phyloP scores from a whole-genome alignment of 1,140 invertebrate species.

The Anastatus disparis region DNA sequence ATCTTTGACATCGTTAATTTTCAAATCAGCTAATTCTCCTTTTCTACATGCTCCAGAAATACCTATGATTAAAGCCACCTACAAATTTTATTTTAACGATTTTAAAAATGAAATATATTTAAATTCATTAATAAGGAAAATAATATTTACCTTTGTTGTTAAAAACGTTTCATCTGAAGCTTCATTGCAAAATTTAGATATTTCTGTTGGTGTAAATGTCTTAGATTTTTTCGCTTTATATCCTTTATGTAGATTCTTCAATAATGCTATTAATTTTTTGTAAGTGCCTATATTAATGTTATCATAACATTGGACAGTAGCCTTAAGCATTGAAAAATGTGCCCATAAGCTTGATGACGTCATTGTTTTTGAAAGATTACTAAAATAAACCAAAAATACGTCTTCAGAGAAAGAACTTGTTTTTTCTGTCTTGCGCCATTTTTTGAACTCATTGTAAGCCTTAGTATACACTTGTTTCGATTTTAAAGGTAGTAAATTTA shows the following conservation, averaged over 20 bases:
- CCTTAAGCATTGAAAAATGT: slow-evolving; percentile 25
- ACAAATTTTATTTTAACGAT: background rate
- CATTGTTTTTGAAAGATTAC: slow-evolving; percentile 16
- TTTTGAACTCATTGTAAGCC: slow-evolving; percentile 11
- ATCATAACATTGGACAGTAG: slow-evolving; percentile 8
- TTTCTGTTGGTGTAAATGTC: slow-evolving; percentile 12
- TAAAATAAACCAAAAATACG: slow-evolving; percentile 33
- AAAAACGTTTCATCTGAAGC: slow-evolving; percentile 18
- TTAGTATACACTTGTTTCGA: slow-evolving; percentile 21
- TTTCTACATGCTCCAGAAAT: slow-evolving; percentile 11
- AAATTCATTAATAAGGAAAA: slow-evolving; percentile 1
- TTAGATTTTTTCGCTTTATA: slow-evolving; percentile 31
- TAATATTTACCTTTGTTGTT: slow-evolving; percentile 14
- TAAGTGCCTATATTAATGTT: slow-evolving; percentile 29
- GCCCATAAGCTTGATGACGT: slow-evolving; percentile 27
- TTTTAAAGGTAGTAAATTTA: slow-evolving; percentile 15
- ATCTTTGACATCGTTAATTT: slow-evolving; percentile 28
- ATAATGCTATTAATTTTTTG: slow-evolving; percentile 4
- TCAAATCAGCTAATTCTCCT: slow-evolving; percentile 6
- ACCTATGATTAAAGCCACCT: slow-evolving; percentile 21
- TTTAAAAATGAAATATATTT: background rate
- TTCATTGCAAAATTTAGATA: slow-evolving; percentile 24
- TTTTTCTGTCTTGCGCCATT: slow-evolving; percentile 3
- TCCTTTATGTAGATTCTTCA: slow-evolving; percentile 14
- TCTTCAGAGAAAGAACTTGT: slow-evolving; percentile 18